Evolutionary conservation across 2,797 vertebrate species (phyloP), one percentile per base, ranked within the genome.

Genomic region (Alosa sapidissima): DNA sequence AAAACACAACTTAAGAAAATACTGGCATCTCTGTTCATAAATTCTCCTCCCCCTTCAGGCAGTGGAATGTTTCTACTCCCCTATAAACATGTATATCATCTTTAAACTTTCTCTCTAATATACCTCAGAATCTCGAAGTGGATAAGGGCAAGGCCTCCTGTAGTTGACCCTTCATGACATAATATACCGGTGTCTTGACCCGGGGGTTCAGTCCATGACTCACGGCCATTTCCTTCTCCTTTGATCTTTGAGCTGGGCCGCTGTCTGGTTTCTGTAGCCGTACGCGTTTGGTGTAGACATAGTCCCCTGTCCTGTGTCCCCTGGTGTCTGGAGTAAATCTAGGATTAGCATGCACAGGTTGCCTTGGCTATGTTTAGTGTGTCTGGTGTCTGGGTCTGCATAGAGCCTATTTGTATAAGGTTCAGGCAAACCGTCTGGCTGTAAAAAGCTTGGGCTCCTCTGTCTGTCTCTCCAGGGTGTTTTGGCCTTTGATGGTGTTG

Each of bases 171-270:
- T 45, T 19, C 16, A 11, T 41, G 14, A 41, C 36, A 72, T 72
- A 36, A 72, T 72, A 36, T 36, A 72, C 36, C 41, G 11, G 41
- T 72, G 68, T 75, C 33, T 13, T 41, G 68, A 58, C 13, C 36
- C 13, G 14, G 51, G 4, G 68, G 83, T 62, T 51, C 83, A 82
- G 58, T 81, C 24, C 45, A 2, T 65, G 84, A 88, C 86, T 55
- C 81, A 41, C 81, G 51, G 33, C 81, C 87, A n/a, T 88, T 28
- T 45, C 24, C 28, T 2, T 83, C 62, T 2, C 5, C 68, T 21
- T 81, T 75, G 88, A 91, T 91, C 90, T 85, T 91, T 94, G 91
- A 95, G 91, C 93, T 91, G 88, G 90, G 86, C 90, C 88, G 91
- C 91, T 93, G 91, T 84, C 90, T 85, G 90, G 83, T 75, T 49